phyloP scores from a whole-genome alignment of 2,113 vertebrate genomes.

The Gymnorhina tibicen region DNA sequence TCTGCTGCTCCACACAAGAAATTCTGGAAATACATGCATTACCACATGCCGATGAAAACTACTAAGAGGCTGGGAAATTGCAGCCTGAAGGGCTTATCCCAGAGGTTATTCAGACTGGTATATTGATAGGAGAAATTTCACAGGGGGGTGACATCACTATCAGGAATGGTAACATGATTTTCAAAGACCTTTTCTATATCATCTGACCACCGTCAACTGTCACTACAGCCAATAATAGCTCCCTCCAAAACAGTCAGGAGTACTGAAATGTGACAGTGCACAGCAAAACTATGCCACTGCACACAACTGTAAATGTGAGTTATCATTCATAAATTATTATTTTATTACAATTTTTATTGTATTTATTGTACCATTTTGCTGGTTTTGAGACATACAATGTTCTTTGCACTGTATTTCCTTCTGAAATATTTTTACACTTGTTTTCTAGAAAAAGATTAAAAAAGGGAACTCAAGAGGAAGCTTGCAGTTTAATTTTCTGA shows the following conservation, averaged over 20 bases:
- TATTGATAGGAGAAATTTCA: neutral
- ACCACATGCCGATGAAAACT: constrained; percentile 76
- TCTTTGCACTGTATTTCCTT: neutral
- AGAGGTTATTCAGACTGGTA: neutral
- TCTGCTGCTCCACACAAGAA: constrained; percentile 46
- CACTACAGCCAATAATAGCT: neutral
- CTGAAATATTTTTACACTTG: neutral
- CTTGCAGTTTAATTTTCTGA: neutral
- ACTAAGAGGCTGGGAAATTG: neutral
- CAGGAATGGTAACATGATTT: neutral
- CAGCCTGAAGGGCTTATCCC: neutral
- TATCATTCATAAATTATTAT: neutral
- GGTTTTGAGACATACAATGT: neutral
- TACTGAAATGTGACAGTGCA: neutral
- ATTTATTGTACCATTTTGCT: neutral
- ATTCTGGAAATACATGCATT: constrained; percentile 82
- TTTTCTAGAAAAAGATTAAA: neutral
- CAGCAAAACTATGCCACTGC: neutral
- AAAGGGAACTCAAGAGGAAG: neutral
- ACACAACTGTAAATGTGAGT: neutral
- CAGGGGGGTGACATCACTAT: neutral
- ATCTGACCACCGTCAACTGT: neutral
- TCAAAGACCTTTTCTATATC: neutral
- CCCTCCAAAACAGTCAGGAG: neutral
- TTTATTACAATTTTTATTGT: neutral